These are phyloP conservation scores for Pelvicachromis taeniatus DNA, from an alignment of 2,113 vertebrate species.

Conservation along the genomic window DNA sequence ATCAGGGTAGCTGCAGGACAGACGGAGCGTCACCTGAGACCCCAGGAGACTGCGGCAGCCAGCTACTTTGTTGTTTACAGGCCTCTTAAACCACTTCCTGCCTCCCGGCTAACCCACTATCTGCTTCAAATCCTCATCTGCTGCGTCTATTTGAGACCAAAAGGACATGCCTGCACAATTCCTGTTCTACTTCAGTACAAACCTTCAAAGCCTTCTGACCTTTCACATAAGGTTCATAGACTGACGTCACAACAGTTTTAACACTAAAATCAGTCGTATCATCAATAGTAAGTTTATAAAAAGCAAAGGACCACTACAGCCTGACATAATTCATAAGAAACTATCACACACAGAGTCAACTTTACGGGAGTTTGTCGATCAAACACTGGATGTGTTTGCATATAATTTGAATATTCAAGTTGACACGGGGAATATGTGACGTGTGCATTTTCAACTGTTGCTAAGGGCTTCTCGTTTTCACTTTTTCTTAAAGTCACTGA, in stretches of 20 bases:
- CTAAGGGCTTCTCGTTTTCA: neutral
- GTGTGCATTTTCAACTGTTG: neutral
- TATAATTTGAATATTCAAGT: neutral
- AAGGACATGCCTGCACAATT: neutral
- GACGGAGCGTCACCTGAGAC: slow-evolving; percentile 12
- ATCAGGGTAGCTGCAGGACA: slow-evolving; percentile 8
- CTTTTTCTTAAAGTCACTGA: neutral
- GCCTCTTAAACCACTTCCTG: neutral
- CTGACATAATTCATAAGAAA: neutral
- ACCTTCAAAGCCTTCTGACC: neutral
- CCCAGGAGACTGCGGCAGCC: slow-evolving; percentile 15
- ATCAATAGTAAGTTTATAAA: neutral
- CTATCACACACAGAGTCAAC: neutral
- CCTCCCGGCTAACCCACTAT: neutral
- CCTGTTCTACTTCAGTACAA: neutral
- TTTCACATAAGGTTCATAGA: neutral
- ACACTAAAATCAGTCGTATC: neutral
- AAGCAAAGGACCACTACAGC: neutral
- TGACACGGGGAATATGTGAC: neutral
- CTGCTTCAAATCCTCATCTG: neutral
- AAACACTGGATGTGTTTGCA: neutral
- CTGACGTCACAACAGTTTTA: neutral
- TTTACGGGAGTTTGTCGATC: neutral
- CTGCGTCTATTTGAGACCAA: neutral
- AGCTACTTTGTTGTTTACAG: slow-evolving; percentile 11